A percentile compares a stretch with the other conserved stretches of the same genome.
phyloP scores from a whole-genome alignment of 2,888 invertebrate genomes.

The Fragum whitleyi region DNA sequence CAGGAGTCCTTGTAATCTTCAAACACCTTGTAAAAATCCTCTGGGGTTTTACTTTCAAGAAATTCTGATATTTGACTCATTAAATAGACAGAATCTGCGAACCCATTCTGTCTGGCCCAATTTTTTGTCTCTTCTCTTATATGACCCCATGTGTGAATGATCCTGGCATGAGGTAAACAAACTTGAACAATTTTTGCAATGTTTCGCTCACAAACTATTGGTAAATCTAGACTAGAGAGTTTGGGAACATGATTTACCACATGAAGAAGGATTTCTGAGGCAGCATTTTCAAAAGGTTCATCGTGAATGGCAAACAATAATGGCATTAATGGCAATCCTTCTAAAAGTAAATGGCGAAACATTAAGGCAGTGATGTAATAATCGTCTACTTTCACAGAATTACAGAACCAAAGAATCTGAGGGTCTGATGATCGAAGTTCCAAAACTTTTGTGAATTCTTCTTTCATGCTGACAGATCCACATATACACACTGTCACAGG shows the following conservation, averaged over 20 bases:
- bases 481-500: conserved; percentile 26
- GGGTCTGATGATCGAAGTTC: conserved; percentile 9
- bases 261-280: conserved; percentile 5
- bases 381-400: neutral
- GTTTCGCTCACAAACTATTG: conserved; percentile 14
- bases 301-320: conserved; percentile 27
- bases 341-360: conserved; percentile 32
- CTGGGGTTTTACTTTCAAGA: conserved; percentile 4
- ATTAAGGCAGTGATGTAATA: conserved; percentile 22
- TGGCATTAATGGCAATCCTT: conserved; percentile 25
- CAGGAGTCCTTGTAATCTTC: neutral
- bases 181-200: neutral
- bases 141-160: conserved; percentile 29
- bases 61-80: conserved; percentile 5
- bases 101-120: neutral
- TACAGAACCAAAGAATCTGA: conserved; percentile 22
- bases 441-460: conserved; percentile 22
- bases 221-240: neutral
- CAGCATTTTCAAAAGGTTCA: conserved; percentile 6
- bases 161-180: conserved; percentile 3
- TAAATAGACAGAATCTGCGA: neutral
- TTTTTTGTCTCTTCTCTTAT: neutral
- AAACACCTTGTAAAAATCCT: conserved; percentile 9
- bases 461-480: conserved; percentile 13
- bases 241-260: neutral